Evolutionary conservation across 2,888 invertebrate species (phyloP).

Genomic region (Hofmannophila pseudospretella): DNA sequence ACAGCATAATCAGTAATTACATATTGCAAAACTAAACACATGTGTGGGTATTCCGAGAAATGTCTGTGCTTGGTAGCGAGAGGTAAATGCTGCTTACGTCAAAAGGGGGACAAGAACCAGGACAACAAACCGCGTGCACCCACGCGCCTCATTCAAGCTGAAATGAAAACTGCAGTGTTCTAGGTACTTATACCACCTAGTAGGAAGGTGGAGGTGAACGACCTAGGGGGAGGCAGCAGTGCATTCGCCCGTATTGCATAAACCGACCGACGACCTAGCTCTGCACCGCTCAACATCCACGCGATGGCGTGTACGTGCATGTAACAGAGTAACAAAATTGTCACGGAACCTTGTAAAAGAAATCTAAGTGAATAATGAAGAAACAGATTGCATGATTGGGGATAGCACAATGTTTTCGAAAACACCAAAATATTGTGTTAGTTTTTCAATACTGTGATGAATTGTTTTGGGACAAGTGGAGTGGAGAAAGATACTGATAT

Average conservation of each 20-base stretch:
- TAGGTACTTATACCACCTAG: no score
- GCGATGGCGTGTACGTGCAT: conserved; percentile 28
- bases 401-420: no score
- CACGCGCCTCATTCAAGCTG: conserved; percentile 52
- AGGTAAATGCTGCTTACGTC: conserved; percentile 13
- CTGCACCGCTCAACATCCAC: conserved; percentile 28
- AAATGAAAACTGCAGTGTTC: conserved; percentile 49
- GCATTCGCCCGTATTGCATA: conserved; percentile 51
- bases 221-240: conserved; percentile 46
- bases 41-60: no score
- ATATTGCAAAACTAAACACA: no score
- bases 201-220: conserved; percentile 50
- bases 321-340: conserved; percentile 17
- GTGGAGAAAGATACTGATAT: no score
- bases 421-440: no score
- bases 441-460: no score
- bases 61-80: no score
- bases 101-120: conserved; percentile 29
- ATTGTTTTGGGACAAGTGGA: no score
- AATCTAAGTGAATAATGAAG: no score
- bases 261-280: conserved; percentile 52
- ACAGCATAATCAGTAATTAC: no score
- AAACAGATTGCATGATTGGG: no score
- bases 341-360: background rate
- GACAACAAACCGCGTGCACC: conserved; percentile 40